Evolutionary conservation across 2,797 vertebrate genomes (phyloP), one percentile per base, ranked within the genome.

Genomic region (Etheostoma nigrum): DNA sequence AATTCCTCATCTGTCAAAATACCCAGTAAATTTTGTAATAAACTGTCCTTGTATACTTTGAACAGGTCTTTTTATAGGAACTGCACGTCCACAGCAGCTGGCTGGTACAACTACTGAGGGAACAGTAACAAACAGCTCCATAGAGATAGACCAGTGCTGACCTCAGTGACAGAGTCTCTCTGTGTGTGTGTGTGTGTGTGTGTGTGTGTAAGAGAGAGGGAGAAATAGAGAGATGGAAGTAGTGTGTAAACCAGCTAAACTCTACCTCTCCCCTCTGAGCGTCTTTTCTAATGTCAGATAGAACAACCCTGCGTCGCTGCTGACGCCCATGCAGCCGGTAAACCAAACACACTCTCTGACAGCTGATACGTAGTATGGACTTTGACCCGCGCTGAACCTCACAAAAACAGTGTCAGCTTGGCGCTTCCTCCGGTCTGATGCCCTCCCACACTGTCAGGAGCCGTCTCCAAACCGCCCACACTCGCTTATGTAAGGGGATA

Each of bases 311-410:
- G 80, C 86, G 62, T 87, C 49, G 67, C 60, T 75, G 81, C 81
- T 91, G 89, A 93, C 72, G 77, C 72, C 48, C 3, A 42, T 51
- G 72, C 82, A 78, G 75, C 62, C 55, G 42, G 73, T 76, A 86
- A 90, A 90, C 84, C 79, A 92, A 92, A 92, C 83, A 91, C 79
- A 55, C 57, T 47, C 65, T 27, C 57, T 45, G 72, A 83, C 87
- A 82, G 88, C 74, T 89, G 84, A 91, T 63, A 78, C 64, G 48
- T 82, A 60, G 79, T 71, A 58, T n/a, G 80, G 86, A 88, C 87
- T 85, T 74, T 86, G 84, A 82, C 83, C 81, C 4, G 4, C 10
- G 1, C 21, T 42, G 59, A 81, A 80, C 83, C 66, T 72, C 61
- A 75, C 80, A 83, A 77, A 81, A 76, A 72, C 69, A 66, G 65